phyloP scores from a whole-genome alignment of 2,888 invertebrate species.

The Habrosyne pyritoides region DNA sequence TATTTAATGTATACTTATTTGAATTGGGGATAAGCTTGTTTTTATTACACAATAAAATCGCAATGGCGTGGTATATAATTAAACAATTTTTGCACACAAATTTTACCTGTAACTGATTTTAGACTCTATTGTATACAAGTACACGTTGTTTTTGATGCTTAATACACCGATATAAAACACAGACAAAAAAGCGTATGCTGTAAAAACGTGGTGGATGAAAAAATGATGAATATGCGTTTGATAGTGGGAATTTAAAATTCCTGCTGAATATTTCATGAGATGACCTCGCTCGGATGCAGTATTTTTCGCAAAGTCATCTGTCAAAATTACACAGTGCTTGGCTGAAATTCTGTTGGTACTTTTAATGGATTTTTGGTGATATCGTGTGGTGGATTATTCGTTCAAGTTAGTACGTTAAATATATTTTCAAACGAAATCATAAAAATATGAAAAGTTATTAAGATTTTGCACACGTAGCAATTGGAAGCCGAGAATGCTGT shows the following conservation, averaged over 20 bases:
- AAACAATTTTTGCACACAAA: no score
- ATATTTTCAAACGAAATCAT: no score
- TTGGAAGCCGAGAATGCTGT: no score
- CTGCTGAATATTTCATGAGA: constrained; percentile 2
- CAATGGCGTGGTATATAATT: background rate
- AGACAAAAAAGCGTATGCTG: background rate
- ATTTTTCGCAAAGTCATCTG: background rate
- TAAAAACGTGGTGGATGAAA: background rate
- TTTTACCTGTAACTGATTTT: no score
- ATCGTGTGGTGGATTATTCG: background rate
- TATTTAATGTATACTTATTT: constrained; percentile 43
- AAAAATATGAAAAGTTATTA: no score
- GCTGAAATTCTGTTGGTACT: background rate
- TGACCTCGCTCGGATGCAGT: background rate
- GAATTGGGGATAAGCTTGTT: constrained; percentile 32
- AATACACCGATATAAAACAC: background rate
- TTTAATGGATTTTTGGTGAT: background rate
- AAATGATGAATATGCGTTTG: background rate
- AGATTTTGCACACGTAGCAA: no score
- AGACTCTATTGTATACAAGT: no score
- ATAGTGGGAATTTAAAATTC: background rate
- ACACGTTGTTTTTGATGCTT: background rate
- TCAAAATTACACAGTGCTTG: background rate
- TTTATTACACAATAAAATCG: constrained; percentile 11
- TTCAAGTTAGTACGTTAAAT: background rate